phyloP scores from a whole-genome alignment of 2,113 vertebrate genomes.

The Campylomormyrus tamandua region DNA sequence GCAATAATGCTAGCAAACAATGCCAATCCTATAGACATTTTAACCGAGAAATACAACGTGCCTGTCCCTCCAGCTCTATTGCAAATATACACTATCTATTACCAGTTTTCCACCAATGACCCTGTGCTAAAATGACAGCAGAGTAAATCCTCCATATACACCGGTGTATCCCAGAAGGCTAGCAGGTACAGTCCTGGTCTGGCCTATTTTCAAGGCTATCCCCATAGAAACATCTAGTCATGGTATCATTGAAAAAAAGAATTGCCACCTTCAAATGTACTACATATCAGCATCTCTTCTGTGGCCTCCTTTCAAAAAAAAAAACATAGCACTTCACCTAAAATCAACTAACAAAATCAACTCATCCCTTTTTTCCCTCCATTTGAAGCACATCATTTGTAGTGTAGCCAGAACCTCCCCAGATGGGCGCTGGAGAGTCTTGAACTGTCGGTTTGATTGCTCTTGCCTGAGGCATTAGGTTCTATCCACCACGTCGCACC shows the following conservation, averaged over 20 bases:
- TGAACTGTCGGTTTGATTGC: conserved; percentile 75
- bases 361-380: conserved; percentile 48
- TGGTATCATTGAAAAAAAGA: not conserved
- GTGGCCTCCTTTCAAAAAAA: not conserved
- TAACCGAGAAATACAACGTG: not conserved
- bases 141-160: conserved; percentile 3
- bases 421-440: conserved; percentile 63
- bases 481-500: conserved; percentile 77
- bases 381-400: conserved; percentile 69
- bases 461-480: conserved; percentile 78
- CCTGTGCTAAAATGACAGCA: not conserved
- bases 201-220: conserved; percentile 21
- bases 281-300: not conserved
- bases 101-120: not conserved
- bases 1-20: not conserved
- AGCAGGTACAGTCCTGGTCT: not conserved
- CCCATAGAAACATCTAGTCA: not conserved
- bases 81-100: not conserved
- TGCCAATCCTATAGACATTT: not conserved
- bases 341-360: conserved; percentile 35
- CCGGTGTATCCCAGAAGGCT: not conserved
- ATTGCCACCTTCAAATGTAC: not conserved
- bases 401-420: conserved; percentile 61
- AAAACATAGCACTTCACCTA: conserved; percentile 26
- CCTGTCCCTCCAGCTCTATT: not conserved